A percentile compares a stretch with the other conserved stretches of the same genome.
Evolutionary conservation across 2,888 invertebrate species (phyloP).

Genomic region (Trichogramma evanescens): DNA sequence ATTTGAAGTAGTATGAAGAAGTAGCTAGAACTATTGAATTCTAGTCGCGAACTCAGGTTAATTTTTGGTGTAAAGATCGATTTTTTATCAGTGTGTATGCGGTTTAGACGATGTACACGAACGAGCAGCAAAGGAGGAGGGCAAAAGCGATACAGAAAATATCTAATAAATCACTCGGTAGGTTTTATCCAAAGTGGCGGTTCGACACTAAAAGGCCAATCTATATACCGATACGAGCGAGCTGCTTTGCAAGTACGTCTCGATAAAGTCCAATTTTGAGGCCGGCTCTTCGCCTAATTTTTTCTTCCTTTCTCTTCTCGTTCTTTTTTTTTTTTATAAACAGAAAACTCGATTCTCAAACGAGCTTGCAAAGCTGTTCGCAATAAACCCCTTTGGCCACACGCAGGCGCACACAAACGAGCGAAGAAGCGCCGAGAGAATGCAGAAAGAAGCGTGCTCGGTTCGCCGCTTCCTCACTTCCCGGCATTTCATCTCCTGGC

Average conservation of each 20-base stretch:
- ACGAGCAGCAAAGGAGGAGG: not conserved
- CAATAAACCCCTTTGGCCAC: conserved; percentile 9
- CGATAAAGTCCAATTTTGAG: not conserved
- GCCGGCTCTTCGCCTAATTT: conserved; percentile 2
- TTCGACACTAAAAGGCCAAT: conserved; percentile 36
- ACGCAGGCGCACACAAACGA: not conserved
- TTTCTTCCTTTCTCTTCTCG: not conserved
- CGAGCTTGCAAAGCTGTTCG: not conserved
- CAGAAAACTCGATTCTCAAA: conserved; percentile 20
- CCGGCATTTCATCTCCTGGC: conserved; percentile 14
- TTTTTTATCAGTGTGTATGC: not conserved
- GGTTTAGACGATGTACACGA: not conserved
- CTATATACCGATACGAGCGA: conserved; percentile 23
- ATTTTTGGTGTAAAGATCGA: too few species aligned
- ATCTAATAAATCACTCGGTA: conserved; percentile 43
- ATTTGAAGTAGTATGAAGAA: too few species aligned
- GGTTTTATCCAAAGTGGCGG: conserved; percentile 33
- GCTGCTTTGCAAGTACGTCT: conserved; percentile 12
- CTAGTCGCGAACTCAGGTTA: too few species aligned
- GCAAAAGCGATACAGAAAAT: conserved; percentile 27
- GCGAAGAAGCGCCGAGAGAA: not conserved
- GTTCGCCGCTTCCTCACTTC: conserved; percentile 3
- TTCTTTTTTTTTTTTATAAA: conserved; percentile 13
- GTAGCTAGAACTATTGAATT: too few species aligned
- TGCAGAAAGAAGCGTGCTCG: too few species aligned